Evolutionary conservation across 2,888 invertebrate species (phyloP), one percentile per base, ranked within the genome.

Genomic region (Hofmannophila pseudospretella): DNA sequence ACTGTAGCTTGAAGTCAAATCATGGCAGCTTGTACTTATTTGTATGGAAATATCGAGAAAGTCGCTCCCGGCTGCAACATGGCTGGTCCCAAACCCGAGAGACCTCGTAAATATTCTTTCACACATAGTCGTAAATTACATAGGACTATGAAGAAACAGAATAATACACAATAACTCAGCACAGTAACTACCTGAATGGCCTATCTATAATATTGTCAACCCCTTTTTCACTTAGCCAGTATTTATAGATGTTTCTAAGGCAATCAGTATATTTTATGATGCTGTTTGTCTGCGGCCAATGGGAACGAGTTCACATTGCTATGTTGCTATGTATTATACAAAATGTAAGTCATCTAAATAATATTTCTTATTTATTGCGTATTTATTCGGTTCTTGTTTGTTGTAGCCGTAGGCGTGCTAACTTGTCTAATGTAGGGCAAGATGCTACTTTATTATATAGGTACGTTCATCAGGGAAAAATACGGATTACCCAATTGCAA

Each of bases 331-430:
- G 11, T 32, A 13, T 28, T 12, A 26, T 34, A 26, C 27, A 26
- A 26, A 7, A n/a, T n/a, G n/a, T n/a, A n/a, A 25, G 42, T 35
- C 34, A 31, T 32, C 20, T 41, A 22, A 66, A 66, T 68, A 71
- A 66, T 68, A 58, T 60, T 49, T 50, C 59, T 66, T 69, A 72
- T 75, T 72, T 75, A 71, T 71, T 58, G 51, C 55, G 48, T 58
- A 62, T 70, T 68, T 65, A 66, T 65, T 55, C 54, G 50, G 53
- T 20, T 20, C 8, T 49, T 57, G 53, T 55, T 58, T 54, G 63
- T 58, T 58, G 60, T 60, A 58, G 49, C 57, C 48, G 59, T 69
- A 49, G 62, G 62, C 58, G 64, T 25, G 10, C 9, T 10, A 25
- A 25, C 20, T 20, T 5, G 20, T 60, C n/a, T n/a, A n/a, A n/a